A percentile compares a stretch with the other conserved stretches of the same genome.
Evolutionary conservation across 2,888 invertebrate genomes (phyloP).

Genomic region (Pterobdella sp.): DNA sequence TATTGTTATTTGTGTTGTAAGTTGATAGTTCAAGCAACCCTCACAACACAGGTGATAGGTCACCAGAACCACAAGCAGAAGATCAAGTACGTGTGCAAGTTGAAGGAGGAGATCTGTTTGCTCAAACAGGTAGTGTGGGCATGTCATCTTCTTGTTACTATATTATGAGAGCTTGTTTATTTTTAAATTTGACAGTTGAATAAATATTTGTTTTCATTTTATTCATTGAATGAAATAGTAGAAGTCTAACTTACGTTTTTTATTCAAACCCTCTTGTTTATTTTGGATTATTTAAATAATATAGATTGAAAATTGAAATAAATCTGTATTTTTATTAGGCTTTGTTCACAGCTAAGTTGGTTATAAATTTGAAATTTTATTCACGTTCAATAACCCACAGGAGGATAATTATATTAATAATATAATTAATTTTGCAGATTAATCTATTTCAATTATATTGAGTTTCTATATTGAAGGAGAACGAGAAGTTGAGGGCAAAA

Average conservation of each 20-base stretch:
- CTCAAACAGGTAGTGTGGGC: slow-evolving; percentile 42
- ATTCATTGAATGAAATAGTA: no score
- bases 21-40: background rate
- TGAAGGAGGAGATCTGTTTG: slow-evolving; percentile 48
- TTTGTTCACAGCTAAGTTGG: no score
- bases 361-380: no score
- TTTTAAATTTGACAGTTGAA: no score
- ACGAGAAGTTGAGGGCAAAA: no score
- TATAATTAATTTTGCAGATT: background rate
- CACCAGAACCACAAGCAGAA: slow-evolving; percentile 63
- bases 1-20: background rate
- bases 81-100: slow-evolving; percentile 56
- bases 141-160: background rate
- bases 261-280: no score
- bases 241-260: no score
- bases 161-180: background rate
- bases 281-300: background rate
- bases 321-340: no score
- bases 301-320: slow-evolving; percentile 3
- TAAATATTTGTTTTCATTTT: no score
- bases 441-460: background rate
- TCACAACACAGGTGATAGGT: slow-evolving; percentile 44
- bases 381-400: no score
- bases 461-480: background rate
- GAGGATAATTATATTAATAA: background rate